Evolutionary conservation across 2,888 invertebrate genomes (phyloP).

Genomic region (Acleris laterana): DNA sequence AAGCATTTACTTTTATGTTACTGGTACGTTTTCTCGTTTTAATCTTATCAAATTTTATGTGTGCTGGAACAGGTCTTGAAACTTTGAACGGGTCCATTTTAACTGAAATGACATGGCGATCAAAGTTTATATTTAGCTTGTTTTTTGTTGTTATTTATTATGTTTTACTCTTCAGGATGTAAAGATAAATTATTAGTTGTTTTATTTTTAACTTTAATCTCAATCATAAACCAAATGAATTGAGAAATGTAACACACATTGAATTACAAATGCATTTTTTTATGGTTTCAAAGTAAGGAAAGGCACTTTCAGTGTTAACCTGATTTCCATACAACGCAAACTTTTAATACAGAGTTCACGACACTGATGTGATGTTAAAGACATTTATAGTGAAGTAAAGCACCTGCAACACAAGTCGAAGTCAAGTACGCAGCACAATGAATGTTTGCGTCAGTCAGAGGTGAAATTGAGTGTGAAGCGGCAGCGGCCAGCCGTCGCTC

Average conservation of each 20-base stretch:
- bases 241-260: too few species aligned
- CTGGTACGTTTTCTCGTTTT: constrained; percentile 56
- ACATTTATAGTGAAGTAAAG: constrained; percentile 42
- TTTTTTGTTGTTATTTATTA: constrained; percentile 7
- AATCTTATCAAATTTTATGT: constrained; percentile 61
- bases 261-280: too few species aligned
- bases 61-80: constrained; percentile 47
- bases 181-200: too few species aligned
- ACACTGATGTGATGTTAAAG: too few species aligned
- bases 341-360: too few species aligned
- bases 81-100: constrained; percentile 48
- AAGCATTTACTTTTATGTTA: constrained; percentile 34
- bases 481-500: constrained; percentile 83
- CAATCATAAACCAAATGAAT: too few species aligned
- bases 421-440: constrained; percentile 74
- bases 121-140: neutral
- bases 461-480: constrained; percentile 84
- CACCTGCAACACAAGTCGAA: constrained; percentile 59
- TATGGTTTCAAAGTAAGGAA: too few species aligned
- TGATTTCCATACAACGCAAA: too few species aligned
- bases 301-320: too few species aligned
- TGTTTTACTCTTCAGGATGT: neutral
- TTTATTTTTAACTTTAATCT: too few species aligned
- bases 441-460: constrained; percentile 83
- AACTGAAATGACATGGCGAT: constrained; percentile 8